These are phyloP conservation scores for Hydraecia micacea DNA, from an alignment of 2,888 invertebrate genomes.

Conservation along the genomic window DNA sequence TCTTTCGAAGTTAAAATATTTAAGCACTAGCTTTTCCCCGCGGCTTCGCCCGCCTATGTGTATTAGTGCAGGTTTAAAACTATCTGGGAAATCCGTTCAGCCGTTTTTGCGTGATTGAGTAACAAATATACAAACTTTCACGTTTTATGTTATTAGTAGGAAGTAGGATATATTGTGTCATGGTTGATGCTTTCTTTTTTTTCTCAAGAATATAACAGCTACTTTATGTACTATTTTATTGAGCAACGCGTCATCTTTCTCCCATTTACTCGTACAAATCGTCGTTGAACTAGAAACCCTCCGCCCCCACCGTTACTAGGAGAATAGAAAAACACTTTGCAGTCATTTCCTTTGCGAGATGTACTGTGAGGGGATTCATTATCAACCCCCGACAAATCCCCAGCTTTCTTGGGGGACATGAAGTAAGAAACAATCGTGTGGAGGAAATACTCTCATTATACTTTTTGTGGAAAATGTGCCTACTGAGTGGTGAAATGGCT, in stretches of 20 bases:
- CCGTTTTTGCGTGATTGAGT: background rate
- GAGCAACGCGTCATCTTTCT: conserved; percentile 10
- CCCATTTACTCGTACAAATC: conserved; percentile 55
- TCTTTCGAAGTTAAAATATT: background rate
- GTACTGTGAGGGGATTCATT: conserved; percentile 87
- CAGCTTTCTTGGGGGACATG: conserved; percentile 76
- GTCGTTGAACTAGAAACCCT: conserved; percentile 67
- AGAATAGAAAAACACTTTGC: conserved; percentile 89
- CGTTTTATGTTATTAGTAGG: too few species aligned
- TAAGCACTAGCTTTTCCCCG: background rate
- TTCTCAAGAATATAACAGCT: background rate
- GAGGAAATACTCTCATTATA: conserved; percentile 64
- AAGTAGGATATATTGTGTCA: background rate
- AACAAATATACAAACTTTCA: background rate
- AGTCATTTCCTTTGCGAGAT: conserved; percentile 88
- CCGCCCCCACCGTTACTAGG: conserved; percentile 74
- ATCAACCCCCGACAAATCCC: conserved; percentile 87
- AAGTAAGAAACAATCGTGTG: conserved; percentile 64
- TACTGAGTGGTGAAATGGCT: conserved; percentile 36
- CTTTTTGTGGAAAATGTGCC: conserved; percentile 45
- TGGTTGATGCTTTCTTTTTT: background rate
- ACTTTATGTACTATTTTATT: background rate
- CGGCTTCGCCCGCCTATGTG: background rate
- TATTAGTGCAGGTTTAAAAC: background rate
- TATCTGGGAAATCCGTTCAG: background rate